Evolutionary conservation across 2,113 vertebrate genomes (phyloP).

Genomic region (Gavialis gangeticus): DNA sequence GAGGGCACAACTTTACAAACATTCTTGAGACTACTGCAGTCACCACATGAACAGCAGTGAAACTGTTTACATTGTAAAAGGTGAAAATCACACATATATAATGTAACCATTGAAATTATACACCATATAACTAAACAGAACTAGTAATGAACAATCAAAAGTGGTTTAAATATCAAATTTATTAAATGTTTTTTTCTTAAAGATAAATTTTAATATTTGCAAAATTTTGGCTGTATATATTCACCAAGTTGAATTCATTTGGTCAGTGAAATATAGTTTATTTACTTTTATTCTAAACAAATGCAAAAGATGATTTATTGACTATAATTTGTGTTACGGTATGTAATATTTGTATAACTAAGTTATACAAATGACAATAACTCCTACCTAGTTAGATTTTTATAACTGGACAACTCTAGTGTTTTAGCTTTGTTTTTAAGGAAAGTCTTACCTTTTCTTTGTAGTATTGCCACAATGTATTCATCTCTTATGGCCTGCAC

Average conservation of each 20-base stretch:
- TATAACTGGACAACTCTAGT: no score
- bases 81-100: not conserved
- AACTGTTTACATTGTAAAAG: not conserved
- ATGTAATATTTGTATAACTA: not conserved
- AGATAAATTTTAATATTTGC: not conserved
- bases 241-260: not conserved
- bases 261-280: not conserved
- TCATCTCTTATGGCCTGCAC: conserved; percentile 63
- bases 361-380: not conserved
- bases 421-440: conserved; percentile 42
- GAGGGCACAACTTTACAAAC: not conserved
- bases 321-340: not conserved
- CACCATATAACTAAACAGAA: not conserved
- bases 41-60: not conserved
- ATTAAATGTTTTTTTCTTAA: not conserved
- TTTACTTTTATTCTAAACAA: not conserved
- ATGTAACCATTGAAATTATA: not conserved
- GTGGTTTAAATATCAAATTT: not conserved
- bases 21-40: not conserved
- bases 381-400: not conserved
- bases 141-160: not conserved
- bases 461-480: conserved; percentile 61
- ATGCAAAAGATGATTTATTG: conserved; percentile 4
- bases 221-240: not conserved
- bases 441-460: conserved; percentile 69